Conservation (phyloP, 1,140 invertebrate genomes). For the Anadara kagoshimensis region DNA sequence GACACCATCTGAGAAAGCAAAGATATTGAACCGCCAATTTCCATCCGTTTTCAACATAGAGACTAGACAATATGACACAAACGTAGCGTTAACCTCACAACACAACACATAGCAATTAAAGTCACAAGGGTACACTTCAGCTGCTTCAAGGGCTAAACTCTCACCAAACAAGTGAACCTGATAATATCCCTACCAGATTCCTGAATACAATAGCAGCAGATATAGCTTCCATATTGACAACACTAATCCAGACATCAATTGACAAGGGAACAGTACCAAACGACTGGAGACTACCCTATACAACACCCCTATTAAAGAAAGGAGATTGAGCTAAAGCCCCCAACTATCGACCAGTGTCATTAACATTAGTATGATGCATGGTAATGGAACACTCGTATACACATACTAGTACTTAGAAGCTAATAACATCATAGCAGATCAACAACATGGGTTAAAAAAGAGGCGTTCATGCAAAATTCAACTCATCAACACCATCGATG, state of each 20-base stretch:
- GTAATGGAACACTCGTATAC: slow-evolving; percentile 28
- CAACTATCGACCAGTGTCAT: slow-evolving; percentile 35
- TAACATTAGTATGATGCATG: slow-evolving; percentile 37
- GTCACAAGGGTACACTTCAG: too few relatives aligned
- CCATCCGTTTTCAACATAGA: neutral
- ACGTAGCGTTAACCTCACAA: too few relatives aligned
- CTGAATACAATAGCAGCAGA: neutral
- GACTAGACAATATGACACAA: too few relatives aligned
- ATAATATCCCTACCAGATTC: neutral
- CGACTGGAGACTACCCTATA: neutral
- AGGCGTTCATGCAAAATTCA: slow-evolving; percentile 39
- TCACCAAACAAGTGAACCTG: neutral
- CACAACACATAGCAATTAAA: too few relatives aligned
- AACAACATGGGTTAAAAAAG: slow-evolving; percentile 38
- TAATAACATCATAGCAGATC: slow-evolving; percentile 16
- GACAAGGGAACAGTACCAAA: slow-evolving; percentile 2
- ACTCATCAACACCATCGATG: slow-evolving; percentile 30
- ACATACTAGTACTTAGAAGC: slow-evolving; percentile 28
- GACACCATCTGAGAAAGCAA: neutral
- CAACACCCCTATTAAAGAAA: neutral
- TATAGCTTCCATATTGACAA: neutral
- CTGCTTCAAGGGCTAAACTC: too few relatives aligned
- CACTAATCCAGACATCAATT: neutral
- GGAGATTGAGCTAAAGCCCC: neutral
- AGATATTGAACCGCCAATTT: neutral